phyloP scores from a whole-genome alignment of 2,113 vertebrate genomes.

The human (Homo sapiens) region GRCh38 chr2:29473001-29473500 shows the following conservation, averaged over 20 bases:
- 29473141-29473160: not conserved
- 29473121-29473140: constrained; percentile 7
- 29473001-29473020: not conserved
- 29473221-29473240: not conserved
- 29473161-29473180: not conserved
- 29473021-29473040: not conserved
- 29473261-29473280: not conserved
- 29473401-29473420: not conserved
- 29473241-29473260: not conserved
- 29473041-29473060: not conserved
- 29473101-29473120: not conserved
- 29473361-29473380: not conserved
- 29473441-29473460: not conserved
- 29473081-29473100: not conserved
- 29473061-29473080: not conserved
- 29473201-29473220: not conserved
- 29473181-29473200: not conserved
- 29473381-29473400: not conserved
- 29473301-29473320: not conserved
- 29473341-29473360: not conserved
- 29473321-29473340: not conserved
- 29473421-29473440: not conserved
- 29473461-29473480: not conserved
- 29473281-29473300: not conserved
- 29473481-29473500: not conserved